Percentiles rank a stretch among this genome's conserved stretches.
These are phyloP conservation scores for Uloborus plumipes DNA, from an alignment of 2,888 invertebrate species.

Conservation along the genomic window DNA sequence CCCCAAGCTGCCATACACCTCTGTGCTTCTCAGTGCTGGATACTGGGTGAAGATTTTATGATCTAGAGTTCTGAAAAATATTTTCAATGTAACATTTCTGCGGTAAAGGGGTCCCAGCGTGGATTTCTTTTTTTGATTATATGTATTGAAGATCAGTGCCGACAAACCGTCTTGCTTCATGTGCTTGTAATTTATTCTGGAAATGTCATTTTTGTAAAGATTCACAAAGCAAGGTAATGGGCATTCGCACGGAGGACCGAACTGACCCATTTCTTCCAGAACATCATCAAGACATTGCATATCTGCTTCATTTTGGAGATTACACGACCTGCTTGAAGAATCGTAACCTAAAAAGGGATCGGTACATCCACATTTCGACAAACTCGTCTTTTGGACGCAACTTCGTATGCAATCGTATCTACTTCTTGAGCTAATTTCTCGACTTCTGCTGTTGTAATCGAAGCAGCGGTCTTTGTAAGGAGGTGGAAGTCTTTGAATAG, in stretches of 20 bases:
- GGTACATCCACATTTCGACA: neutral
- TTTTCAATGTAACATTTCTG: slow-evolving; percentile 1
- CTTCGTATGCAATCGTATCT: neutral
- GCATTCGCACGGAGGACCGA: slow-evolving; percentile 4
- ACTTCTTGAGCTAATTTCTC: neutral
- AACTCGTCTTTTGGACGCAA: slow-evolving; percentile 11
- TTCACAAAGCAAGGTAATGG: slow-evolving; percentile 14
- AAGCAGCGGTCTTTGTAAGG: slow-evolving; percentile 65
- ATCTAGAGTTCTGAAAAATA: slow-evolving; percentile 10
- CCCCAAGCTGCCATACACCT: slow-evolving; percentile 15
- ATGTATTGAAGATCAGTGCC: neutral
- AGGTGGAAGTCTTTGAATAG: slow-evolving; percentile 45
- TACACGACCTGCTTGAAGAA: neutral
- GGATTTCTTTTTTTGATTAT: too few relatives aligned
- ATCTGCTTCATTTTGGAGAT: slow-evolving; percentile 13
- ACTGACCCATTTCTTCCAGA: neutral
- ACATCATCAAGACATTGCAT: slow-evolving; percentile 5
- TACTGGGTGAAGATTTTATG: slow-evolving; percentile 22
- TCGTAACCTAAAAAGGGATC: slow-evolving; percentile 7
- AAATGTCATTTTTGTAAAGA: neutral
- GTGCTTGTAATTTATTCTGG: too few relatives aligned
- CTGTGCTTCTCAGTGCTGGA: slow-evolving; percentile 1
- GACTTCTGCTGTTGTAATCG: neutral
- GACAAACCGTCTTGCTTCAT: neutral
- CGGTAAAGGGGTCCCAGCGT: neutral